Base-by-base conservation (phyloP, 2,797 vertebrate species). In the Sebastes kiyomatsui region DNA sequence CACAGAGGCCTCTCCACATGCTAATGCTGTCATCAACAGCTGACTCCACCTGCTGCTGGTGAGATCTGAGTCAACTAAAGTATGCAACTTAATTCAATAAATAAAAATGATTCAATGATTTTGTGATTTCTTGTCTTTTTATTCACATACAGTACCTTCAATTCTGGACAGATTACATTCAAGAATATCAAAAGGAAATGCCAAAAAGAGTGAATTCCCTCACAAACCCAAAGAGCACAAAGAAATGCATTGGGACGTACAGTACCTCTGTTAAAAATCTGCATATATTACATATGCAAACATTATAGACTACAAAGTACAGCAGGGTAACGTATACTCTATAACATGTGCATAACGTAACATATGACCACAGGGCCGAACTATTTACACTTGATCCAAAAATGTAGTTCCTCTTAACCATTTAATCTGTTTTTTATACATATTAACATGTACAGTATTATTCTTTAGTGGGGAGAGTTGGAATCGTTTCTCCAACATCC, bases 101-200 rank as follows among this genome's bases (percentile, higher is more conserved):
- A 20, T 20, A 20, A 46, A 46, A 46, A 49, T 8, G 22, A 65
- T 2, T 7, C n/a, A 42, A 28, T 1, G 1, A 79, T 35, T 66
- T 71, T 23, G 2, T 20, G 72, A 71, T 75, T 83, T 77, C 56
- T 85, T 7, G 58, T 59, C 20, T 80, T 87, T 93, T 94, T 92
- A 94, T 93, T 94, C 85, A 90, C 71, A 84, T 92, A 92, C 83
- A 90, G 84, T 88, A 92, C 90, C 86, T 91, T 90, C 85, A 90
- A 76, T 77, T 90, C 88, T 92, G 88, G 81, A 90, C 86, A 83
- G 86, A 86, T 90, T 88, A 93, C 90, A 93, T 91, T 94, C 88
- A 90, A 88, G 84, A 93, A 93, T 93, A 94, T 93, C 91, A 95
- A 95, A 94, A 94, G 82, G 77, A 91, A 87, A 93, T 49, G 85